A percentile compares a stretch with the other conserved stretches of the same genome.
These are phyloP conservation scores for Drosophila antonietae DNA, from an alignment of 2,888 invertebrate genomes.

Conservation along the genomic window DNA sequence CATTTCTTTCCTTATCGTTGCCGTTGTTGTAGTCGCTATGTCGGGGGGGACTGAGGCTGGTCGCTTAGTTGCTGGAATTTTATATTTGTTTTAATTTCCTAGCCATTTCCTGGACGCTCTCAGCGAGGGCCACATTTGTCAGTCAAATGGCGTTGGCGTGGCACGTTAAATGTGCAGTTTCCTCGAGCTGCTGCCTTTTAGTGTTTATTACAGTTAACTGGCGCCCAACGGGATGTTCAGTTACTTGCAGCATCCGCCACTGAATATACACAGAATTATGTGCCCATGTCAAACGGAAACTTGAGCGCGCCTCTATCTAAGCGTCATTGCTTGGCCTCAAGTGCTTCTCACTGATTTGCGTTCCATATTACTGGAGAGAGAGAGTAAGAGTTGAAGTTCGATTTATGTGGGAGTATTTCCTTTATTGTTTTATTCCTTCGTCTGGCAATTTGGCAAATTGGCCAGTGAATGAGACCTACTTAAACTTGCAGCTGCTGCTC, in stretches of 20 bases:
- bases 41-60: conserved; percentile 5
- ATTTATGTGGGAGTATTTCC: conserved; percentile 37
- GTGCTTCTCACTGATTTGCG: conserved; percentile 8
- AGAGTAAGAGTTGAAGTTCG: conserved; percentile 12
- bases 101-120: conserved; percentile 70
- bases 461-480: conserved; percentile 14
- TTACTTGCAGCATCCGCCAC: conserved; percentile 75
- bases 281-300: conserved; percentile 57
- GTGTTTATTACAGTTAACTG: conserved; percentile 76
- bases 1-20: conserved; percentile 6
- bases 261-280: conserved; percentile 27
- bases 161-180: conserved; percentile 65
- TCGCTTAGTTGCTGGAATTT: conserved; percentile 63
- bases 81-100: conserved; percentile 80
- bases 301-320: conserved; percentile 37
- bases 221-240: conserved; percentile 68
- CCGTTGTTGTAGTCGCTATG: background rate
- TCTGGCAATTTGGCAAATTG: conserved; percentile 7
- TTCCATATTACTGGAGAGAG: background rate
- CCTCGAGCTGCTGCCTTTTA: conserved; percentile 59
- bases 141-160: conserved; percentile 65
- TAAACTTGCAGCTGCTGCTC: conserved; percentile 32
- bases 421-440: no score
- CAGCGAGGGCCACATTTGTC: conserved; percentile 70
- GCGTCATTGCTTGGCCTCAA: conserved; percentile 22